These are phyloP conservation scores for Marisa cornuarietis DNA, from an alignment of 1,140 invertebrate genomes.

Conservation along the genomic window DNA sequence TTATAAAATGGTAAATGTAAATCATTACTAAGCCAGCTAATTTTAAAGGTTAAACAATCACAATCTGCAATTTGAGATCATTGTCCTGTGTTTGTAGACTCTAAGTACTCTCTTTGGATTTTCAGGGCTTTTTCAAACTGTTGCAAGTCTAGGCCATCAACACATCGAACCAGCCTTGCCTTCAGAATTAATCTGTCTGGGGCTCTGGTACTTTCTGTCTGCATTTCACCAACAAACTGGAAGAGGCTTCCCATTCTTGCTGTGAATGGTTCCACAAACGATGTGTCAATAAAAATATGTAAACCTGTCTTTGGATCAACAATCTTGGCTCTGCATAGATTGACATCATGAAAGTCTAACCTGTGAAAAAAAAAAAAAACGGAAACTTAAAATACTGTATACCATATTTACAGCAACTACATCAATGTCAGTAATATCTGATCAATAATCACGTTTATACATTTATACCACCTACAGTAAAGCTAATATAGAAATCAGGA, in stretches of 20 bases:
- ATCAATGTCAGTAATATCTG: too few species aligned
- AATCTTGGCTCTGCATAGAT: constrained; percentile 32
- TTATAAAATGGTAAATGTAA: neutral
- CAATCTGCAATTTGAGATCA: neutral
- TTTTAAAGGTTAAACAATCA: neutral
- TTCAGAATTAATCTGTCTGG: constrained; percentile 23
- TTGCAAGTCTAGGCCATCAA: constrained; percentile 46
- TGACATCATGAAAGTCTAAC: constrained; percentile 38
- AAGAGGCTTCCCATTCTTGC: constrained; percentile 42
- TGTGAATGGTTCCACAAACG: constrained; percentile 48
- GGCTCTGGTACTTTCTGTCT: constrained; percentile 5
- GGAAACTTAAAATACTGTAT: neutral
- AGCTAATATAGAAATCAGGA: neutral
- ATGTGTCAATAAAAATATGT: constrained; percentile 39
- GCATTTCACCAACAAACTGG: constrained; percentile 49
- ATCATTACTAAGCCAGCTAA: neutral
- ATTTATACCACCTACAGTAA: neutral
- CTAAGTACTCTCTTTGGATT: constrained; percentile 43
- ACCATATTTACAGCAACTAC: neutral
- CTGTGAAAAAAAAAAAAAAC: constrained; percentile 27
- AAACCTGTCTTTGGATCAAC: constrained; percentile 36
- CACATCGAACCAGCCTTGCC: constrained; percentile 44
- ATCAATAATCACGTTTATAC: neutral
- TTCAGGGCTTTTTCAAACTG: constrained; percentile 42
- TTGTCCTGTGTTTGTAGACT: neutral